These are phyloP conservation scores for Agrochola macilenta DNA, from an alignment of 2,888 invertebrate species.

Conservation along the genomic window DNA sequence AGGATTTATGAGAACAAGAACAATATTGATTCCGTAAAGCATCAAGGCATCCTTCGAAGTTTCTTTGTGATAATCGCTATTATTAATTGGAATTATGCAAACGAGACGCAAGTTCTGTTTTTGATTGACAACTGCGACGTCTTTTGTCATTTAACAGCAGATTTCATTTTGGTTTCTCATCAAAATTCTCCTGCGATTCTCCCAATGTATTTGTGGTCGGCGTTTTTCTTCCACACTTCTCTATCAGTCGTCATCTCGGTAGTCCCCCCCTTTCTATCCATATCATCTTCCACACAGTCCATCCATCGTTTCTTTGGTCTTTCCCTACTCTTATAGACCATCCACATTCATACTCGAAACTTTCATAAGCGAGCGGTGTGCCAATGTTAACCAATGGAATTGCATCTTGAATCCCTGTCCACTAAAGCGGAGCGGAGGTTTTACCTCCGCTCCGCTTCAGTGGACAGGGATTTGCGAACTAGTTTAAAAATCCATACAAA, in stretches of 20 bases:
- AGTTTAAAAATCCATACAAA: too few relatives aligned
- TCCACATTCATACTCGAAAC: not conserved
- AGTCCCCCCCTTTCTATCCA: too few relatives aligned
- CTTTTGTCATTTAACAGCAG: slow-evolving; percentile 46
- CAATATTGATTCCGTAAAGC: slow-evolving; percentile 75
- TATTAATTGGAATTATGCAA: slow-evolving; percentile 86
- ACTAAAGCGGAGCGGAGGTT: too few relatives aligned
- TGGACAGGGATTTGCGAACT: too few relatives aligned
- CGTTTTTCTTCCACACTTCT: not conserved
- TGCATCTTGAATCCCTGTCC: too few relatives aligned
- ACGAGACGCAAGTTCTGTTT: slow-evolving; percentile 74
- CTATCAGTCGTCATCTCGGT: not conserved
- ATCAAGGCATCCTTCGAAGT: slow-evolving; percentile 69
- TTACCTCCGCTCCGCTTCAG: too few relatives aligned
- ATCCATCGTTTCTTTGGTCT: not conserved
- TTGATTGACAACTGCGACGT: slow-evolving; percentile 66
- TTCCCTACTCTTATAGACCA: not conserved
- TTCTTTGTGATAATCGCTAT: slow-evolving; percentile 78
- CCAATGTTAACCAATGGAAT: too few relatives aligned
- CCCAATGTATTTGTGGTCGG: not conserved
- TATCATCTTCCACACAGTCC: not conserved
- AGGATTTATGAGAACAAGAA: slow-evolving; percentile 76
- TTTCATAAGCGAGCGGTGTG: too few relatives aligned
- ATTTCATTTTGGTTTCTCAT: slow-evolving; percentile 26
- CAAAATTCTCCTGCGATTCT: accelerated